Conservation (phyloP, 2,797 vertebrate species). For the Odontamblyopus lacepedii region DNA sequence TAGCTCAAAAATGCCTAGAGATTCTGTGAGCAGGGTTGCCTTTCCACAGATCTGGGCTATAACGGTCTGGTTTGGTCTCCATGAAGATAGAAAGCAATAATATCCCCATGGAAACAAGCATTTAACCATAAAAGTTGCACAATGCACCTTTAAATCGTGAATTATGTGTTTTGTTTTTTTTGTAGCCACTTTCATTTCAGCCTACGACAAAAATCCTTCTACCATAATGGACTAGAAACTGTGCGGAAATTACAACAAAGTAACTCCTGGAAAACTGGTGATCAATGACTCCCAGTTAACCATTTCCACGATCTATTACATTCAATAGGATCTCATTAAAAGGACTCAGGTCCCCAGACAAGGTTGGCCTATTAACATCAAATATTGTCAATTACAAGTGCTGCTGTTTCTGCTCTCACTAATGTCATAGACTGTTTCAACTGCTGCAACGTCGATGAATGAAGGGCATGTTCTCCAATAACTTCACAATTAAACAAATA, state of each 20-base stretch:
- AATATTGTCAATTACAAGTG: background rate
- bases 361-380: background rate
- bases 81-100: no score
- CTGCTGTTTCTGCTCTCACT: background rate
- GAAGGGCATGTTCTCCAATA: no score
- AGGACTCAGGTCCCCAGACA: background rate
- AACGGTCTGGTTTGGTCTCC: no score
- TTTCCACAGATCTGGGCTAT: no score
- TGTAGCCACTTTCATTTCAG: background rate
- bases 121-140: no score
- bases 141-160: background rate
- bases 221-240: constrained; percentile 56
- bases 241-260: constrained; percentile 45
- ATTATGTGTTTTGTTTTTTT: background rate
- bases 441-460: background rate
- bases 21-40: no score
- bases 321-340: background rate
- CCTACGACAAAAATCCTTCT: background rate
- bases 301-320: constrained; percentile 2
- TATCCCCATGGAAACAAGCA: no score
- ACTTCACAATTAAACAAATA: no score
- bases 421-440: background rate
- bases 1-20: no score
- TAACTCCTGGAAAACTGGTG: constrained; percentile 50
- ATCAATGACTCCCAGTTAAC: constrained; percentile 64